Base-by-base conservation (phyloP, 2,113 vertebrate species). In the Tretioscincus oriximinensis region DNA sequence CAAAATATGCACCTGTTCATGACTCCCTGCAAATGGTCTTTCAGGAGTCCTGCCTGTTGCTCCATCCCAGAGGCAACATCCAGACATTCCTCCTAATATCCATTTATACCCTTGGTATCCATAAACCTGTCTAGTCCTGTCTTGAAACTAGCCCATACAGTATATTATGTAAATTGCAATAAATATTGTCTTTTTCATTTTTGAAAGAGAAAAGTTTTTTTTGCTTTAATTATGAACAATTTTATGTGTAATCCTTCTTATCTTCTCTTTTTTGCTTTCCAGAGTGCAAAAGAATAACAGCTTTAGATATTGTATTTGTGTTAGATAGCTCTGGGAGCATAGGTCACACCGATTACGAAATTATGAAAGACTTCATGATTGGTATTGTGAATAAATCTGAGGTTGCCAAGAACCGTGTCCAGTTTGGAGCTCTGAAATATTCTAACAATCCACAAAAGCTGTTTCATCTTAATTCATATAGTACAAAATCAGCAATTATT, bases 311-410 rank as follows among this genome's bases (percentile, higher is more conserved):
- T 5, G 91, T 95, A 9, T 95, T 95, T 90, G 90, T 95, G 4
- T 92, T 95, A 1, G 95, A 95, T 54, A 92, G 86, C 45, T 95
- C 95, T 11, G 82, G 84, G 28, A 95, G 93, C 72, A 94, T 95
- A 61, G 81, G 78, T 35, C 0, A 1, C 0, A 0, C 28, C 1
- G 86, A 94, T 5, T 94, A 94, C 51, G 24, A 29, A 1, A 74
- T 81, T 76, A 92, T 95, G 92, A 93, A 93, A 68, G 65, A 94
- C 5, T 95, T 95, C 65, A 92, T 95, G 87, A 88, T 88, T 24
- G 70, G 82, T 24, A 68, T 95, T 58, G 92, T 95, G 70, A 93
- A 93, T 8, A 91, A 93, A 72, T 92, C 93, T 26, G 76, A 91
- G 1, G 88, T 95, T 11, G 90, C 90, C 63, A 86, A 80, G 77